Evolutionary conservation across 1,140 invertebrate genomes (phyloP), one percentile per base, ranked within the genome.

Genomic region (Neodiprion pinetum): DNA sequence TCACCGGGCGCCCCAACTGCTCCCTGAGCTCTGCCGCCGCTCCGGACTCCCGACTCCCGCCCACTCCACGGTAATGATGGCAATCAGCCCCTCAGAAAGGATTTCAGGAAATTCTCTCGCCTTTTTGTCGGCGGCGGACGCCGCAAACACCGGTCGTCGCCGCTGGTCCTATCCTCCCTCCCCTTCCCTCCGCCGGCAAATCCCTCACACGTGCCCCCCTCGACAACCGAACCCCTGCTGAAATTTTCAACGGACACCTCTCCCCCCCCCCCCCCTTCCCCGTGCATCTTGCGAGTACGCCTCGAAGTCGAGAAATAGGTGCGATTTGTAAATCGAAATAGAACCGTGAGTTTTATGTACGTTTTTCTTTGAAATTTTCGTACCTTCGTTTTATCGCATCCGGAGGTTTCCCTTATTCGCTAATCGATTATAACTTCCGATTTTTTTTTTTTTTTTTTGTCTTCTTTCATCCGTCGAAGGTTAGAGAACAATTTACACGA

Each of bases 81-180:
- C 88, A 88, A 89, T 88, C 86, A 88, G 84, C 83, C 83, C 86
- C 83, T 88, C 83, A 86, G 84, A 88, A 88, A 88, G 86, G 86
- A 88, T 88, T 88, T 88, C 87, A 88, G 87, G 87, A 89, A 88
- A 88, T 88, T 88, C 87, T 88, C 86, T 88, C 87, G 86, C 86
- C 86, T 88, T 89, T 88, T 88, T 89, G 84, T 87, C 87, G 85
- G 86, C 83, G 79, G 83, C 84, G 83, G 86, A 87, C 82, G 86
- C 84, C 82, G 86, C 88, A 88, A 88, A 88, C 87, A 87, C 84
- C 83, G 87, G 81, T 90, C 87, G 71, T 81, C 50, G 70, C 74
- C 68, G 67, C 66, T 80, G 80, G 74, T 80, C 77, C 79, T 80
- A 80, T 70, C 79, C 76, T 40, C 28, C 77, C 71, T 40, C 70